Conservation (phyloP, 1,140 invertebrate genomes). For the Drosophila triauraria region DNA sequence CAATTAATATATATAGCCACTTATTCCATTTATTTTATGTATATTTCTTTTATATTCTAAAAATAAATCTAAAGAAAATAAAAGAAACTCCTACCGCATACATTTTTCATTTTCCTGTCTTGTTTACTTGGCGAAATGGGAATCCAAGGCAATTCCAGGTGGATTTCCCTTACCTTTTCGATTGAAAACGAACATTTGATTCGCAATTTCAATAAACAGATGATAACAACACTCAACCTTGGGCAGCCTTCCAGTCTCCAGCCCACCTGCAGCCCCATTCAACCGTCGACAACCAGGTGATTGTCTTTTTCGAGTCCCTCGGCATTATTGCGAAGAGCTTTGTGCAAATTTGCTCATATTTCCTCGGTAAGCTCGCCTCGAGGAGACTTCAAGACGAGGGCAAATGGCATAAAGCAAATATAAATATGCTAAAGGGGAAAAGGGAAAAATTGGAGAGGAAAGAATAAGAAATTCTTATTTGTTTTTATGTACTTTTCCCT, state of each 20-base stretch:
- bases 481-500: slow-evolving; percentile 15
- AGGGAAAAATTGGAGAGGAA: not conserved
- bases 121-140: slow-evolving; percentile 16
- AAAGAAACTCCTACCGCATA: not conserved
- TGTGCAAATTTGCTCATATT: slow-evolving; percentile 55
- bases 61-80: not conserved
- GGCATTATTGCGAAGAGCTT: slow-evolving; percentile 53
- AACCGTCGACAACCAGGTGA: slow-evolving; percentile 38
- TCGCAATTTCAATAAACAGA: slow-evolving; percentile 56
- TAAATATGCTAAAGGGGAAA: slow-evolving; percentile 36
- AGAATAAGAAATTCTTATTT: slow-evolving; percentile 38
- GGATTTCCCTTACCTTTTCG: slow-evolving; percentile 18
- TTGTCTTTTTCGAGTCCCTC: slow-evolving; percentile 45
- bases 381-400: slow-evolving; percentile 23
- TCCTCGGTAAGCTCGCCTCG: slow-evolving; percentile 24
- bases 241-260: not conserved
- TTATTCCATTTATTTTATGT: no score
- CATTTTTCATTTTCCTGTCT: slow-evolving; percentile 4
- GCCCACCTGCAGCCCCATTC: slow-evolving; percentile 7
- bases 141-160: slow-evolving; percentile 10
- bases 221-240: slow-evolving; percentile 51
- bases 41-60: not conserved
- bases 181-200: slow-evolving; percentile 44
- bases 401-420: slow-evolving; percentile 46
- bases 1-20: no score